A percentile compares a stretch with the other conserved stretches of the same genome.
These are phyloP conservation scores for Brachyopa scutellaris DNA, from an alignment of 2,888 invertebrate genomes.

Conservation along the genomic window DNA sequence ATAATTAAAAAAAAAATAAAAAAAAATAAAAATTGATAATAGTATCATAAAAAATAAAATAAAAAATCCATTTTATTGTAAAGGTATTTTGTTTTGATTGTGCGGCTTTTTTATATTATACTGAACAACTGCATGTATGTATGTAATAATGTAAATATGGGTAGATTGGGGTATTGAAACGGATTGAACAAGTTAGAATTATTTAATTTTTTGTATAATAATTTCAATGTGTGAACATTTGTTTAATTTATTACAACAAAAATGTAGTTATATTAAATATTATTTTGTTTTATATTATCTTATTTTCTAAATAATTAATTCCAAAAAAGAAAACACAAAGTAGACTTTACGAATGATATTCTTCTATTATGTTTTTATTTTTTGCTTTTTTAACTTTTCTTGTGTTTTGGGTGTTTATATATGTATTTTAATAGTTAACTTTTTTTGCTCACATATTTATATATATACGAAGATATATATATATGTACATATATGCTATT, in stretches of 20 bases:
- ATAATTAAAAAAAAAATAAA: constrained; percentile 55
- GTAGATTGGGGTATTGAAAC: constrained; percentile 54
- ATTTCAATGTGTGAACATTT: constrained; percentile 57
- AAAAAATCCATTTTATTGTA: constrained; percentile 71
- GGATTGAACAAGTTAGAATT: constrained; percentile 65
- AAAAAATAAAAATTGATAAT: constrained; percentile 65
- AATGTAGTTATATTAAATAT: constrained; percentile 66
- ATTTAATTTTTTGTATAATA: constrained; percentile 67
- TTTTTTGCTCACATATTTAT: constrained; percentile 44
- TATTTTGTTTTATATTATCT: constrained; percentile 70
- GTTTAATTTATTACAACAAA: constrained; percentile 65
- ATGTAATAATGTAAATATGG: constrained; percentile 36
- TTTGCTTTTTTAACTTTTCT: constrained; percentile 10
- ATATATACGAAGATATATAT: constrained; percentile 27
- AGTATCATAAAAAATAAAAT: constrained; percentile 50
- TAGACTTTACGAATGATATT: constrained; percentile 63
- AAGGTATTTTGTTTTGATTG: constrained; percentile 68
- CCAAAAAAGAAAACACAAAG: constrained; percentile 60
- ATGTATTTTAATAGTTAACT: constrained; percentile 34
- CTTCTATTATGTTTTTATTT: constrained; percentile 56
- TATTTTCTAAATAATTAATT: constrained; percentile 69
- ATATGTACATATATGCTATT: constrained; percentile 23
- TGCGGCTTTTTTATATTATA: constrained; percentile 66
- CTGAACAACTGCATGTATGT: constrained; percentile 61
- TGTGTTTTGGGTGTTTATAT: constrained; percentile 39